phyloP scores from a whole-genome alignment of 2,888 invertebrate species.

The Drosophila testacea region DNA sequence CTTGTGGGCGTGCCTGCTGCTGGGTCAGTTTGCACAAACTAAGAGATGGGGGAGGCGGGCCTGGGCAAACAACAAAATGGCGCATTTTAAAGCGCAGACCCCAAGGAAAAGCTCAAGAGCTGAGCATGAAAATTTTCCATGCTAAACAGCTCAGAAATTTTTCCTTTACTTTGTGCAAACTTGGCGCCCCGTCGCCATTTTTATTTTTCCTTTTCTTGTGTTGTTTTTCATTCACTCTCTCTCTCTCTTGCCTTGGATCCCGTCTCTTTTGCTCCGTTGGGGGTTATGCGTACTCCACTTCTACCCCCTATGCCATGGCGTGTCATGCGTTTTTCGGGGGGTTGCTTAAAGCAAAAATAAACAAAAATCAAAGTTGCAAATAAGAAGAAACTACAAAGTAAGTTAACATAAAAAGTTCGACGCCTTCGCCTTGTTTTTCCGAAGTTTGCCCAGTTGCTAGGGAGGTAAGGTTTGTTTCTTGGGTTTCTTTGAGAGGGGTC shows the following conservation, averaged over 20 bases:
- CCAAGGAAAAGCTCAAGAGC: constrained; percentile 44
- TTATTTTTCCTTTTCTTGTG: constrained; percentile 22
- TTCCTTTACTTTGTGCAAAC: constrained; percentile 59
- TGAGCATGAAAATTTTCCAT: constrained; percentile 49
- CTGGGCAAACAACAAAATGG: constrained; percentile 77
- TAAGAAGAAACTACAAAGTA: constrained; percentile 82
- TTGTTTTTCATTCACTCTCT: constrained; percentile 24
- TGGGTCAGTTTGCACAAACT: constrained; percentile 45
- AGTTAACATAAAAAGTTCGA: constrained; percentile 81
- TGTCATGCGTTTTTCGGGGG: constrained; percentile 34
- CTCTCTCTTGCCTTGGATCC: neutral
- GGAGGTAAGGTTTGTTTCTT: neutral
- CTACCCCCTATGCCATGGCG: constrained; percentile 22
- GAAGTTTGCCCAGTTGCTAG: constrained; percentile 57
- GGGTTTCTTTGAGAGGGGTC: constrained; percentile 4
- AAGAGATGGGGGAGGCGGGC: neutral
- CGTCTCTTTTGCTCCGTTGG: constrained; percentile 34
- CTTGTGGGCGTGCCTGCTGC: constrained; percentile 46
- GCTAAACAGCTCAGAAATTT: constrained; percentile 59
- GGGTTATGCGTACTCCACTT: constrained; percentile 32
- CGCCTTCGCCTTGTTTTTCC: constrained; percentile 76
- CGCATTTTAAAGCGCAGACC: constrained; percentile 75
- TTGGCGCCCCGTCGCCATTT: constrained; percentile 73
- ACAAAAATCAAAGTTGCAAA: constrained; percentile 85
- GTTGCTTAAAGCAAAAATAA: constrained; percentile 82